Evolutionary conservation across 2,113 vertebrate species (phyloP).

Genomic region (Turdus rufiventris): DNA sequence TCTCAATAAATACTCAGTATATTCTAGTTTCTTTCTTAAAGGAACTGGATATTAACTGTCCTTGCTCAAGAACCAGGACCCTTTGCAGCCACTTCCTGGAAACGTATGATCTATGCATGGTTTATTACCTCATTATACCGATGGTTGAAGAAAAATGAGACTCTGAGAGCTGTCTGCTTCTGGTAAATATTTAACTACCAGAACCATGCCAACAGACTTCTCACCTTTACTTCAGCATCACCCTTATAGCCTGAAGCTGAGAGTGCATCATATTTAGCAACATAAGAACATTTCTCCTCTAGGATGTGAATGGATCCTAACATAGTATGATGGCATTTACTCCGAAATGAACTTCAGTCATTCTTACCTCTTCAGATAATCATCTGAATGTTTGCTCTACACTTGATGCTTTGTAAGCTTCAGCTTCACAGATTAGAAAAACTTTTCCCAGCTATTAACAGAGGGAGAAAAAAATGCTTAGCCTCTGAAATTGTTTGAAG

Average conservation of each 20-base stretch:
- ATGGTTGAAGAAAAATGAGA: background rate
- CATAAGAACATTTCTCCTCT: background rate
- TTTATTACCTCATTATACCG: background rate
- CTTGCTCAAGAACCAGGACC: background rate
- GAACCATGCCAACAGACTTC: background rate
- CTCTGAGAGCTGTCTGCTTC: background rate
- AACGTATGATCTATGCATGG: background rate
- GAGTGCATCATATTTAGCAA: background rate
- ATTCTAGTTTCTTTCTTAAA: background rate
- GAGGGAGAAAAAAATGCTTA: background rate
- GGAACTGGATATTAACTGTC: background rate
- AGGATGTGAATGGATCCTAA: background rate
- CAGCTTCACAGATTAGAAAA: background rate
- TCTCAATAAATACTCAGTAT: background rate
- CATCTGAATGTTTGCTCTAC: background rate
- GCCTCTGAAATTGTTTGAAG: background rate
- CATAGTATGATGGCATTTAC: background rate
- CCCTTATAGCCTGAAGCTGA: background rate
- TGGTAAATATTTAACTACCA: constrained; percentile 19
- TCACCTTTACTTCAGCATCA: background rate
- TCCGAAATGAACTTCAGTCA: background rate
- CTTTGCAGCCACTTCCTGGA: background rate
- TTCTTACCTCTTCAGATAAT: background rate
- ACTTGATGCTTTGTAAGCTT: background rate
- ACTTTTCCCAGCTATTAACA: background rate